Percentiles rank a stretch among this genome's conserved stretches.
These are phyloP conservation scores for Pseudoatta argentina DNA, from an alignment of 1,140 invertebrate species.

Conservation along the genomic window DNA sequence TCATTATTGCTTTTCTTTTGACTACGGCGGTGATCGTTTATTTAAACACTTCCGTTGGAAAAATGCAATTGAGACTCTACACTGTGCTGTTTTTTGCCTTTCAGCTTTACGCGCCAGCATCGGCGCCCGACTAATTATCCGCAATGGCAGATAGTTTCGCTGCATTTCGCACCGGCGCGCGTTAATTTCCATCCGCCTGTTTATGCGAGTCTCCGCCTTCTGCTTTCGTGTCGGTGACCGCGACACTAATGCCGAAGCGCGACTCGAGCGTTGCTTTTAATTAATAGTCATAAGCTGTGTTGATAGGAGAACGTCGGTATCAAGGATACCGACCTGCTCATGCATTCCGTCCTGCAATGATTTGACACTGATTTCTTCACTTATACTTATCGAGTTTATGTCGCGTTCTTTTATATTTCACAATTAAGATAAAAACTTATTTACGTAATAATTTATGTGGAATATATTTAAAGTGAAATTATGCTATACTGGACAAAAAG, in stretches of 20 bases:
- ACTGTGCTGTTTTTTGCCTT: neutral
- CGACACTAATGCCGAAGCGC: slow-evolving; percentile 27
- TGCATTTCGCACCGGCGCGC: slow-evolving; percentile 72
- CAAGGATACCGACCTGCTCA: slow-evolving; percentile 40
- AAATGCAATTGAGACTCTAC: slow-evolving; percentile 56
- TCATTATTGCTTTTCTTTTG: neutral
- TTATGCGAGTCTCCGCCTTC: slow-evolving; percentile 70
- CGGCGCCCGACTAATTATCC: slow-evolving; percentile 76
- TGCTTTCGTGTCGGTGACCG: slow-evolving; percentile 65
- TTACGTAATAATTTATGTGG: neutral
- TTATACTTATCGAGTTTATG: slow-evolving; percentile 12
- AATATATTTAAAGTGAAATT: slow-evolving; percentile 9
- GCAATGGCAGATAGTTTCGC: slow-evolving; percentile 75
- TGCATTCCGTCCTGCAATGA: slow-evolving; percentile 34
- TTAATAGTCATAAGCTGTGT: slow-evolving; percentile 45
- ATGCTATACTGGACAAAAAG: neutral
- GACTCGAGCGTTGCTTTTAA: slow-evolving; percentile 51
- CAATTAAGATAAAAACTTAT: neutral
- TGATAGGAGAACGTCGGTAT: slow-evolving; percentile 66
- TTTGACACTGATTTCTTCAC: slow-evolving; percentile 50
- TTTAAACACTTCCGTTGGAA: neutral
- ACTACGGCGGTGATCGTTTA: neutral
- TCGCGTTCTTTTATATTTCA: neutral
- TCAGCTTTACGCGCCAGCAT: slow-evolving; percentile 31
- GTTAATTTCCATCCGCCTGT: slow-evolving; percentile 72